Percentiles rank a stretch among this genome's conserved stretches.
Conservation (phyloP, 2,888 invertebrate genomes). For the Tipula helvola region DNA sequence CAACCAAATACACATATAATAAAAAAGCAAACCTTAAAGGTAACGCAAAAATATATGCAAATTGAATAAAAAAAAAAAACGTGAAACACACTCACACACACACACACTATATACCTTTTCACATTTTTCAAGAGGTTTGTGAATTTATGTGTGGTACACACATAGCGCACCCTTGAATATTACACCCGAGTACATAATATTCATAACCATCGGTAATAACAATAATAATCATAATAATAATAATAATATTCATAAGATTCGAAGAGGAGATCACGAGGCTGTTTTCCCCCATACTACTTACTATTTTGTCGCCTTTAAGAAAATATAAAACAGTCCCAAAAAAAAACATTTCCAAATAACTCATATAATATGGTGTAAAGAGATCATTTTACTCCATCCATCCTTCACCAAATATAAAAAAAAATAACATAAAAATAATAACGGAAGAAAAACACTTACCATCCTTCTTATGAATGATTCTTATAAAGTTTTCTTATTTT, state of each 20-base stretch:
- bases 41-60: not conserved
- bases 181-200: not conserved
- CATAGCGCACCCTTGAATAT: not conserved
- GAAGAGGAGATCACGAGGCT: not conserved
- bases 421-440: not conserved
- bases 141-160: not conserved
- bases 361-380: not conserved
- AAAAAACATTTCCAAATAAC: not conserved
- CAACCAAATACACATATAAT: not conserved
- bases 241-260: not conserved
- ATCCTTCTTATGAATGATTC: not conserved
- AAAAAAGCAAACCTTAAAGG: not conserved
- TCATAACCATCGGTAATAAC: slow-evolving; percentile 4
- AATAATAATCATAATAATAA: not conserved
- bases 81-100: not conserved
- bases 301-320: not conserved
- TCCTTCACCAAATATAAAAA: not conserved
- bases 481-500: not conserved
- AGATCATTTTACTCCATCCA: not conserved
- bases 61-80: not conserved
- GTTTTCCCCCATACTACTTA: not conserved
- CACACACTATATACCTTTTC: not conserved
- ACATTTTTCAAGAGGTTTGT: not conserved
- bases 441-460: not conserved
- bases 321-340: not conserved